Conservation (phyloP, 2,113 vertebrate genomes). For the Craseonycteris thonglongyai region DNA sequence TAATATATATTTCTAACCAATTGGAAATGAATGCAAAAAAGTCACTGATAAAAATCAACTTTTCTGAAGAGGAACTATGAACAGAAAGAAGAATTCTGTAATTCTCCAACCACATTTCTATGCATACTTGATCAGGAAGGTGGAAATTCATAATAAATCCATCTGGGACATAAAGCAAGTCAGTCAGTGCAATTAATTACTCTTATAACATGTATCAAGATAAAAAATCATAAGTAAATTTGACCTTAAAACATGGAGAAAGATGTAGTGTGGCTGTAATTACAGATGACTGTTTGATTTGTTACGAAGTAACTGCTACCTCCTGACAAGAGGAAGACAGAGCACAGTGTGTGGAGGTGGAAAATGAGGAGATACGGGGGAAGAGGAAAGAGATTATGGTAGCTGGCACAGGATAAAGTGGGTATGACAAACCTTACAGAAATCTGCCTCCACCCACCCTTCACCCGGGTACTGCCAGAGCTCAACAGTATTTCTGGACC, state of each 20-base stretch:
- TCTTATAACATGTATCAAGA: not conserved
- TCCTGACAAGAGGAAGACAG: not conserved
- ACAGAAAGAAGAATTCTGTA: not conserved
- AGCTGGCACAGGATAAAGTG: not conserved
- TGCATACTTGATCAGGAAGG: not conserved
- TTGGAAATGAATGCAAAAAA: not conserved
- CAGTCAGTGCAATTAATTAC: not conserved
- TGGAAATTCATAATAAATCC: conserved; percentile 9
- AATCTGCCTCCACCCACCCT: conserved; percentile 20
- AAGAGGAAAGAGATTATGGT: not conserved
- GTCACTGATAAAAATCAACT: not conserved
- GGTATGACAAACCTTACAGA: not conserved
- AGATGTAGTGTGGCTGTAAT: not conserved
- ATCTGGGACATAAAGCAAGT: not conserved
- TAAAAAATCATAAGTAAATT: not conserved
- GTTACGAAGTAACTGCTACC: not conserved
- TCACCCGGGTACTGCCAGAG: not conserved
- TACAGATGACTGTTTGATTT: not conserved
- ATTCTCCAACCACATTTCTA: not conserved
- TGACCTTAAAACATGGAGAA: conserved; percentile 9
- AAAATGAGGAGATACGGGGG: not conserved
- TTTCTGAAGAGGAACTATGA: not conserved
- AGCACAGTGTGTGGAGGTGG: not conserved
- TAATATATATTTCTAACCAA: not conserved
- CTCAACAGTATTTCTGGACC: not conserved